Evolutionary conservation across 2,113 vertebrate species (phyloP).

Genomic region (Elaphurus davidianus): DNA sequence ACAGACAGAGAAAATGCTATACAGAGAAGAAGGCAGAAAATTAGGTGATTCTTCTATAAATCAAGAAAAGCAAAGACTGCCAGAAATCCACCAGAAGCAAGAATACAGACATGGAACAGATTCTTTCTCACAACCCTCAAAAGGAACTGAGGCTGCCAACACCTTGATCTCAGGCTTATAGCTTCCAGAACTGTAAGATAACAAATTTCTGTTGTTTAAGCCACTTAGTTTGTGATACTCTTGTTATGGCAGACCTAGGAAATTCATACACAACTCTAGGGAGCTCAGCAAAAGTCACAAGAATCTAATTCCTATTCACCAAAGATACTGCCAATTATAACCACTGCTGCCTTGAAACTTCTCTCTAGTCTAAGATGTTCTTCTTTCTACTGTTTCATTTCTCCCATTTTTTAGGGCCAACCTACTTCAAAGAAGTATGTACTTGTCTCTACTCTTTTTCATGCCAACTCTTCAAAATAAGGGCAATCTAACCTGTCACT

Average conservation of each 20-base stretch:
- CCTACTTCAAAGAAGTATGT: background rate
- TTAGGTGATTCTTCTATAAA: background rate
- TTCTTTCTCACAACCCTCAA: background rate
- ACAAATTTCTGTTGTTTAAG: background rate
- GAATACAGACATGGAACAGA: background rate
- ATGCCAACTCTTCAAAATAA: background rate
- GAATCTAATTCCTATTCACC: background rate
- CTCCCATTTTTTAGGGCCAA: background rate
- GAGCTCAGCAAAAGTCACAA: background rate
- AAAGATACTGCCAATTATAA: background rate
- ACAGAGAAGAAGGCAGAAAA: background rate
- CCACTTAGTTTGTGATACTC: background rate
- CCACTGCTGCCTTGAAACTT: background rate
- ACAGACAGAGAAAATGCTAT: background rate
- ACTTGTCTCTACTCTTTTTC: background rate
- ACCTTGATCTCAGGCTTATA: background rate
- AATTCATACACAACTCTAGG: background rate
- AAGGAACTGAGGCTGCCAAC: background rate
- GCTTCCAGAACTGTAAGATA: background rate
- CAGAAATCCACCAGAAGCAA: too few relatives aligned
- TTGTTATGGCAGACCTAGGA: background rate
- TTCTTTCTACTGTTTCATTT: background rate
- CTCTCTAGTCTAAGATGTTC: background rate
- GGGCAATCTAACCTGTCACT: background rate
- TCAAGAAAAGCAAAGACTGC: background rate